phyloP scores from a whole-genome alignment of 2,113 vertebrate species.

The Ceratotherium simum region DNA sequence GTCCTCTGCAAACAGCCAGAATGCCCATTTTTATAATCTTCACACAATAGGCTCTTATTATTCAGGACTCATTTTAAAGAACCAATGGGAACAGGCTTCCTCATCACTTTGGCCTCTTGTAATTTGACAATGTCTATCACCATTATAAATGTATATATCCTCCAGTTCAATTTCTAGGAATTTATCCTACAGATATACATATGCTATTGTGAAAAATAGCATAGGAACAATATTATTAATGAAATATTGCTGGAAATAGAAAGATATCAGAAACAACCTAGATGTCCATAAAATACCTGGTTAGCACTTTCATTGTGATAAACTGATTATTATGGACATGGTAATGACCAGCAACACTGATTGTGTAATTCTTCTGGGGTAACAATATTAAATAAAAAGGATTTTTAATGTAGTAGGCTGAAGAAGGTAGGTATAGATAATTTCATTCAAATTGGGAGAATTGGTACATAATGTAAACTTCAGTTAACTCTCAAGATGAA shows the following conservation, averaged over 20 bases:
- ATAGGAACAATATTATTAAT: not conserved
- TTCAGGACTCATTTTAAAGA: too few relatives aligned
- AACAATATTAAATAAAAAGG: not conserved
- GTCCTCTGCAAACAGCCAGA: too few relatives aligned
- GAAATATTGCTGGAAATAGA: not conserved
- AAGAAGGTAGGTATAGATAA: not conserved
- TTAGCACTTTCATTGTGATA: not conserved
- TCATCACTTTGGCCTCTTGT: not conserved
- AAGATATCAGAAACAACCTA: not conserved
- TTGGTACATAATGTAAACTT: not conserved
- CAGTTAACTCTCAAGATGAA: not conserved
- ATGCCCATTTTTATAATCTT: too few relatives aligned
- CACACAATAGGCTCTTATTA: too few relatives aligned
- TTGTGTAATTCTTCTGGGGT: not conserved
- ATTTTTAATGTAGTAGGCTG: not conserved
- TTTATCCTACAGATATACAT: not conserved
- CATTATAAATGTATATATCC: not conserved
- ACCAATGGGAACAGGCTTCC: too few relatives aligned
- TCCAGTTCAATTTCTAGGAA: not conserved
- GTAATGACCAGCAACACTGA: not conserved
- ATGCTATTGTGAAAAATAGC: not conserved
- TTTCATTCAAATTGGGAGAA: not conserved
- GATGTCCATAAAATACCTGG: not conserved
- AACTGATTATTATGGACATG: not conserved
- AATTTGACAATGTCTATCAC: not conserved